Conservation (phyloP, 1,140 invertebrate species). For the Doryteuthis pealeii region DNA sequence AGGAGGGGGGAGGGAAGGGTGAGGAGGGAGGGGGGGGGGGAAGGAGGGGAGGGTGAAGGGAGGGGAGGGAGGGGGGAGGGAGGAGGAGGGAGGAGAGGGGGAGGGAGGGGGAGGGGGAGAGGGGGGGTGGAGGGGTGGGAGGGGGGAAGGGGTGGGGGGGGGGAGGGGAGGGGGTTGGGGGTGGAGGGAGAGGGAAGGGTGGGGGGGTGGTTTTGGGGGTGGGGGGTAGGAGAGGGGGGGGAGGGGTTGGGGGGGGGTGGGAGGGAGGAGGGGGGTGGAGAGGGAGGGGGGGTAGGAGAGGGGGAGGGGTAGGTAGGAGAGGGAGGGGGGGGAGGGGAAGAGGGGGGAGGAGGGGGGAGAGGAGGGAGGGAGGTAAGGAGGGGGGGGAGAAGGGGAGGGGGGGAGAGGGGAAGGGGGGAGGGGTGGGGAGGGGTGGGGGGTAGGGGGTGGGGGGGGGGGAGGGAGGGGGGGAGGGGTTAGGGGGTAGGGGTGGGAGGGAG, state of each 20-base stretch:
- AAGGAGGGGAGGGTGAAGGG: not conserved
- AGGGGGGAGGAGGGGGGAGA: not conserved
- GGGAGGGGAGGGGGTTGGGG: not conserved
- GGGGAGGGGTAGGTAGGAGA: not conserved
- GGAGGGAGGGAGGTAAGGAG: not conserved
- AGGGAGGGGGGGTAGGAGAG: not conserved
- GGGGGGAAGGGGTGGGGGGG: not conserved
- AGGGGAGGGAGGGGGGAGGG: not conserved
- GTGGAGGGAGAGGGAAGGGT: not conserved
- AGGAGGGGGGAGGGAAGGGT: not conserved
- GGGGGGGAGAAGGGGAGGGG: not conserved
- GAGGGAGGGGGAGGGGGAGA: not conserved
- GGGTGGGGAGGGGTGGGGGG: not conserved
- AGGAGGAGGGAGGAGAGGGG: not conserved
- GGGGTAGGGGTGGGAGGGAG: not conserved
- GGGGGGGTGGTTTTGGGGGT: too few relatives aligned
- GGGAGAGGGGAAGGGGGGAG: not conserved
- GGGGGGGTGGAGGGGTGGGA: too few relatives aligned
- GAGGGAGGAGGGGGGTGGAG: not conserved
- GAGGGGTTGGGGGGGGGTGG: not conserved
- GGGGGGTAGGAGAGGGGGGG: not conserved
- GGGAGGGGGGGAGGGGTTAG: not conserved
- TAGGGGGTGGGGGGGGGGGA: not conserved
- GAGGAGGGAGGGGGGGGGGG: not conserved
- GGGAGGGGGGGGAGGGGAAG: not conserved